Base-by-base conservation (phyloP, 2,113 vertebrate genomes). In the Cinclus mexicanus region DNA sequence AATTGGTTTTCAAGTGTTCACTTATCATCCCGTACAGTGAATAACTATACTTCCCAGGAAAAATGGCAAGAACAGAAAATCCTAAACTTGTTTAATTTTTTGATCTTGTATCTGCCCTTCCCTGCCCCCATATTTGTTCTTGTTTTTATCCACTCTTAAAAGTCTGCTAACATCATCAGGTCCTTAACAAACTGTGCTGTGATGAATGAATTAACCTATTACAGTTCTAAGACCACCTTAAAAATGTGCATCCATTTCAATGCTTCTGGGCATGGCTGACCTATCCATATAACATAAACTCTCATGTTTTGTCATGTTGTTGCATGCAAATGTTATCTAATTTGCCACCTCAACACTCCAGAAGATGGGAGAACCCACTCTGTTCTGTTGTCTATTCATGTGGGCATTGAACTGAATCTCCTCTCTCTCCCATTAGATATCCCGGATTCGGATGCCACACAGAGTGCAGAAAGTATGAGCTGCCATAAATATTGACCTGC, bases 91-190 rank as follows among this genome's bases (percentile, higher is more conserved):
- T 31, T 92, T 19, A 33, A 14, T 3, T 49, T 77, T 68, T 55
- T 47, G 12, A 11, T 53, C 7, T 9, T 82, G 8, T 29, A 23
- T 47, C 61, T 60, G 22, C 16, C 18, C 31, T 28, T 5, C 6
- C 2, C 9, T 24, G 8, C 7, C 1, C 4, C 8, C 1, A 1
- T 25, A 7, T 44, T 65, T 14, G 6, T 56, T 84, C 24, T 44
- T 12, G 6, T 10, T 44, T 74, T 65, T 37, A 74, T 3, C 10
- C 39, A 65, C 47, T 57, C n/a, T 57, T 35, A 60, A 60, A 64
- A 78, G 22, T 22, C 35, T 55, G 35, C 13, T 56, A 42, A 39
- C 16, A 42, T 25, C 39, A 42, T 33, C 56, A 65, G 26, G 12
- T 74, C n/a, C n/a, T 77, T 49, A 26, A 37, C 11, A 74, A 84